Evolutionary conservation across 2,888 invertebrate species (phyloP).

Genomic region (Drosophila atripex): DNA sequence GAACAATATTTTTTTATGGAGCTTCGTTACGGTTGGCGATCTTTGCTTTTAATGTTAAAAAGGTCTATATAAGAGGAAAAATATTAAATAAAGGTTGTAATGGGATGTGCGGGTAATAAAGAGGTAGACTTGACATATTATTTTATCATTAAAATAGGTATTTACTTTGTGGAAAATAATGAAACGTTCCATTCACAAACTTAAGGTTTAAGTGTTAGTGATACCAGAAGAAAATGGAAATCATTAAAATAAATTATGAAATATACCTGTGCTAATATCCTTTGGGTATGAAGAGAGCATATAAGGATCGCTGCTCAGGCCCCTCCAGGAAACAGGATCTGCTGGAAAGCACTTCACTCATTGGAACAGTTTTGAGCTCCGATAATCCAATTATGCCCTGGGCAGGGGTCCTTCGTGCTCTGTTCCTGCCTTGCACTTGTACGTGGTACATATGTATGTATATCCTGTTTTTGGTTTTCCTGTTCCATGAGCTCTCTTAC

Average conservation of each 20-base stretch:
- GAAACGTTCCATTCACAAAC: not conserved
- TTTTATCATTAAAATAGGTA: not conserved
- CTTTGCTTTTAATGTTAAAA: not conserved
- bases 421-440: conserved; percentile 15
- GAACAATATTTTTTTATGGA: not conserved
- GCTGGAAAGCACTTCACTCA: conserved; percentile 64
- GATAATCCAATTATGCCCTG: conserved; percentile 74
- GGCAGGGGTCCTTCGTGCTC: conserved; percentile 37
- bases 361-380: conserved; percentile 65
- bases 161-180: too few relatives aligned
- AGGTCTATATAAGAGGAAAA: not conserved
- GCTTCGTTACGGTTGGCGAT: not conserved
- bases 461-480: conserved; percentile 2
- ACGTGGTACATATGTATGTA: not conserved
- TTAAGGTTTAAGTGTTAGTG: not conserved
- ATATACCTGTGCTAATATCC: not conserved
- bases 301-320: conserved; percentile 3
- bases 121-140: not conserved
- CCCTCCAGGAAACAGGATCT: conserved; percentile 36
- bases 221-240: not conserved
- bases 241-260: not conserved
- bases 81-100: not conserved
- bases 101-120: not conserved
- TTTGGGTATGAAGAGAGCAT: conserved; percentile 16
- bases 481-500: conserved; percentile 16